Conservation (phyloP, 2,797 vertebrate genomes). For the Cichlasoma orientale region DNA sequence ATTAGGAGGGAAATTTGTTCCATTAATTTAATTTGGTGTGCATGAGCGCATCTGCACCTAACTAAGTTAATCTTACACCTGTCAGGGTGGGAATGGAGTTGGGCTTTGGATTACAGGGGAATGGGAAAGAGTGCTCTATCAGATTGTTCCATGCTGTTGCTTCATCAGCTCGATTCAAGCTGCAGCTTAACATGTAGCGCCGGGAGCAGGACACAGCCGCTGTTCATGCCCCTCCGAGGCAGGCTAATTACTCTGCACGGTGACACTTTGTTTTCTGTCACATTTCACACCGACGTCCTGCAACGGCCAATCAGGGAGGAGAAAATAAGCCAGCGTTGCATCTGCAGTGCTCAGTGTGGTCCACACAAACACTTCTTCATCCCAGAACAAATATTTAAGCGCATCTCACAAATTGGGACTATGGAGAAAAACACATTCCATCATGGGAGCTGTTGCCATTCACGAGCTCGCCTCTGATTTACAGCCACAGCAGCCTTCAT, state of each 20-base stretch:
- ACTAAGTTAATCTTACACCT: conserved; percentile 99
- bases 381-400: conserved; percentile 50
- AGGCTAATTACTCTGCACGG: neutral
- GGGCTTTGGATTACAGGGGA: conserved; percentile 70
- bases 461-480: conserved; percentile 31
- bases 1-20: conserved; percentile 99
- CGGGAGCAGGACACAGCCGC: neutral
- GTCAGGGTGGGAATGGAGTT: conserved; percentile 88
- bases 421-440: conserved; percentile 42
- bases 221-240: neutral
- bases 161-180: conserved; percentile 27
- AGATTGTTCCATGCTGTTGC: conserved; percentile 70
- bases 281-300: neutral
- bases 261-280: neutral
- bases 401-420: conserved; percentile 33
- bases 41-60: conserved; percentile 93
- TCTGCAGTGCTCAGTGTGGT: neutral
- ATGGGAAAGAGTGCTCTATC: conserved; percentile 65
- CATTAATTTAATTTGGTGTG: conserved; percentile 99
- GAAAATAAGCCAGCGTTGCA: neutral
- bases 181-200: neutral
- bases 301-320: neutral
- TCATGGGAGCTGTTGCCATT: conserved; percentile 15
- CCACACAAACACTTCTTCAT: conserved; percentile 20
- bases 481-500: conserved; percentile 28